phyloP scores from a whole-genome alignment of 2,888 invertebrate species.

The Callyntrura guangdongensis region DNA sequence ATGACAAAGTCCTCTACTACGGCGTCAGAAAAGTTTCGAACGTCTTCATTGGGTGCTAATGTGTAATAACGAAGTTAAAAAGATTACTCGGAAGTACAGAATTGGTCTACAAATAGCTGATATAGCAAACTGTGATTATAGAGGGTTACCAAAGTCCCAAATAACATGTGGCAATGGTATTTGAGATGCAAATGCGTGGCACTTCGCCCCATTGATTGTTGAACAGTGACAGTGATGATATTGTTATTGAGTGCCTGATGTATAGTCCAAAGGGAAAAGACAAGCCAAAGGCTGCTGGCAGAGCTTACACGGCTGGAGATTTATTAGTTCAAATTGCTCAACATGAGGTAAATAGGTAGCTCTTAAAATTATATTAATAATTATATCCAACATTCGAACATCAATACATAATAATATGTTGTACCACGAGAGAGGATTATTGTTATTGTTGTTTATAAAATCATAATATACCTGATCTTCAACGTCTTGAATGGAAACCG shows the following conservation, averaged over 20 bases:
- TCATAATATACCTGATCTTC: too few species aligned
- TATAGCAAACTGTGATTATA: too few species aligned
- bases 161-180: background rate
- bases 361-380: background rate
- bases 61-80: background rate
- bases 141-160: background rate
- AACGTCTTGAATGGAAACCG: too few species aligned
- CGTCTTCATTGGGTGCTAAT: background rate
- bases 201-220: constrained; percentile 20
- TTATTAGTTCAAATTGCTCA: constrained; percentile 77
- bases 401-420: too few species aligned
- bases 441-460: too few species aligned
- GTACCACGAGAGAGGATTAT: too few species aligned
- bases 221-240: background rate
- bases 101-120: too few species aligned
- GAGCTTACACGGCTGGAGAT: constrained; percentile 71
- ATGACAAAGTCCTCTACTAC: background rate
- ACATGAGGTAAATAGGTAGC: constrained; percentile 64
- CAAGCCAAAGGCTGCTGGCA: constrained; percentile 72
- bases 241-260: constrained; percentile 63
- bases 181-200: background rate
- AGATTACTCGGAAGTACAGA: too few species aligned
- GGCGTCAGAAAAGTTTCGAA: background rate
- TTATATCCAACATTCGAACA: too few species aligned
- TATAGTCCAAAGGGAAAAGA: constrained; percentile 64